A percentile compares a stretch with the other conserved stretches of the same genome.
phyloP scores from a whole-genome alignment of 2,113 vertebrate species.

The Ctenomys sociabilis region DNA sequence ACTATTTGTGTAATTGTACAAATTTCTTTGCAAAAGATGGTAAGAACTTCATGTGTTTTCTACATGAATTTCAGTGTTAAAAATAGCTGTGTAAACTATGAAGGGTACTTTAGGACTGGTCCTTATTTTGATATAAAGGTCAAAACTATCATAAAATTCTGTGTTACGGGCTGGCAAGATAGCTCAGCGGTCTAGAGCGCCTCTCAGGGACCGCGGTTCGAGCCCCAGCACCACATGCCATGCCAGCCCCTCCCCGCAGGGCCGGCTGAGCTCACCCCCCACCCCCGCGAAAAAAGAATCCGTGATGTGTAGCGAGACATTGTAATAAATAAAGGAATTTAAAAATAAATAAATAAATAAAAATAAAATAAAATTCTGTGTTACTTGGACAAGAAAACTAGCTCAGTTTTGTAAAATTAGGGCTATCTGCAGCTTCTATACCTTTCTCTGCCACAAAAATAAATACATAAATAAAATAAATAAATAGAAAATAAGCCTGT shows the following conservation, averaged over 20 bases:
- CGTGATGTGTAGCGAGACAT: too few species aligned
- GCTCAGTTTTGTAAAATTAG: neutral
- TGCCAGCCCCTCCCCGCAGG: too few species aligned
- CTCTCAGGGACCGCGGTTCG: too few species aligned
- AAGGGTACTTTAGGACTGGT: neutral
- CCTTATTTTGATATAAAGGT: neutral
- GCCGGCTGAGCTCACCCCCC: too few species aligned
- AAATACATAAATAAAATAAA: too few species aligned
- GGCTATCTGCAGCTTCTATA: neutral
- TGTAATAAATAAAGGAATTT: too few species aligned
- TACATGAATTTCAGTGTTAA: neutral
- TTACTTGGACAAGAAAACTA: neutral
- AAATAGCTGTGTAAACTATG: neutral
- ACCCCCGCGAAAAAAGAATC: too few species aligned
- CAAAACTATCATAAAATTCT: neutral
- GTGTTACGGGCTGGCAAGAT: neutral
- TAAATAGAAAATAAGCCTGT: neutral
- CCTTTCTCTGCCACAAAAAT: neutral
- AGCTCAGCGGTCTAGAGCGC: too few species aligned
- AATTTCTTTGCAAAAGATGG: neutral
- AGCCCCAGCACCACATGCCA: too few species aligned
- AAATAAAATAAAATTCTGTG: neutral
- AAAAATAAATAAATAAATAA: too few species aligned
- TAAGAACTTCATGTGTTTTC: neutral
- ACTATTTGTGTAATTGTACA: neutral